phyloP scores from a whole-genome alignment of 2,113 vertebrate species.

The Orthochromis malagaraziensis region DNA sequence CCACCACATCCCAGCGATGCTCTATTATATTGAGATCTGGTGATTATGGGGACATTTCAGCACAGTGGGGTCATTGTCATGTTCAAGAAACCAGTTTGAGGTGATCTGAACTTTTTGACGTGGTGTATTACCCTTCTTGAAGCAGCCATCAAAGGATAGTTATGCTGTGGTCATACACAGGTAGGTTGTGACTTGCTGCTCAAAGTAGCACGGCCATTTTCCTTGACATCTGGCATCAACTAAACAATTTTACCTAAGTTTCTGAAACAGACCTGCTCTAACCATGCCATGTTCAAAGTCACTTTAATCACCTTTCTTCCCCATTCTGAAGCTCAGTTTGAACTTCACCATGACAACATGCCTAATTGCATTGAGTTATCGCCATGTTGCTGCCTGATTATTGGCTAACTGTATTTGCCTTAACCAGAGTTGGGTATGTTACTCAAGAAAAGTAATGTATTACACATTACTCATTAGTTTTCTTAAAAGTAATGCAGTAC shows the following conservation, averaged over 20 bases:
- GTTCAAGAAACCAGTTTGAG: not conserved
- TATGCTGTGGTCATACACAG: accelerated
- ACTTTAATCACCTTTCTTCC: accelerated
- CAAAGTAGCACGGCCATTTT: not conserved
- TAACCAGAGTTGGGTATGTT: not conserved
- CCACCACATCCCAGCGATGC: not conserved
- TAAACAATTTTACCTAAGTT: accelerated
- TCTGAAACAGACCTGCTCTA: not conserved
- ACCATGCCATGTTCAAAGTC: accelerated
- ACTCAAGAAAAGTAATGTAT: not conserved
- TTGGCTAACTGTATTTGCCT: not conserved
- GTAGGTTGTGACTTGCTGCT: accelerated
- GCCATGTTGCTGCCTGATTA: not conserved
- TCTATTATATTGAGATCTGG: not conserved
- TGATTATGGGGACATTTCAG: not conserved
- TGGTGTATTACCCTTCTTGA: not conserved
- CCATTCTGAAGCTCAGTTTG: not conserved
- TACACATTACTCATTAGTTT: not conserved
- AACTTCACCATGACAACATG: not conserved
- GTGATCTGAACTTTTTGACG: not conserved
- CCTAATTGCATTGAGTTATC: not conserved
- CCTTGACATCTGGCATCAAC: not conserved
- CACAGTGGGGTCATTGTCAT: not conserved
- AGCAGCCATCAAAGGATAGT: accelerated
- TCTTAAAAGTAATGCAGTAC: not conserved